These are phyloP conservation scores for Thymelicus acteon DNA, from an alignment of 2,888 invertebrate species.

Conservation along the genomic window DNA sequence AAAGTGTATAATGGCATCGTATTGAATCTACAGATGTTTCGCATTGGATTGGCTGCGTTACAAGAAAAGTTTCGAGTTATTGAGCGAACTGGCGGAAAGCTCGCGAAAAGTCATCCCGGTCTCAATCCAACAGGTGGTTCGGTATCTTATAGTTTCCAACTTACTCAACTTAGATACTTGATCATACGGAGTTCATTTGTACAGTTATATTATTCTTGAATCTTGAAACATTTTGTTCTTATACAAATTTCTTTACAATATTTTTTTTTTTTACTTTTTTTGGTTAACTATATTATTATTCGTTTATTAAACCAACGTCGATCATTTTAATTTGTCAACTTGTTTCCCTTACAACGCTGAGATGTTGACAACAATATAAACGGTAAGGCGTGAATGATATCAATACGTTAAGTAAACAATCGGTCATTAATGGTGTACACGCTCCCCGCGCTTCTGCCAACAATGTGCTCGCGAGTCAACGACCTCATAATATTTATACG, in stretches of 20 bases:
- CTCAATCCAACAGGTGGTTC: conserved; percentile 45
- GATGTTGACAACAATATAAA: not conserved
- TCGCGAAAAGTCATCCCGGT: conserved; percentile 38
- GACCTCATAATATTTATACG: conserved; percentile 35
- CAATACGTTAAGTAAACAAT: conserved; percentile 32
- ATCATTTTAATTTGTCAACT: too few relatives aligned
- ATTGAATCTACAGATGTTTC: conserved; percentile 25
- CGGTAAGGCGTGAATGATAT: not conserved
- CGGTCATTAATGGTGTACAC: conserved; percentile 29
- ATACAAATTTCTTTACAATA: too few relatives aligned
- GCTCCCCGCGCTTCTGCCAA: conserved; percentile 34
- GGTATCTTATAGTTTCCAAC: conserved; percentile 38
- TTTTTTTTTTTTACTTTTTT: too few relatives aligned
- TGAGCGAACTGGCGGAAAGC: conserved; percentile 39
- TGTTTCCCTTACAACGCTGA: too few relatives aligned
- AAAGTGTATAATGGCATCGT: conserved; percentile 28
- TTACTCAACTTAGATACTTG: conserved; percentile 5
- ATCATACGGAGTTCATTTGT: conserved; percentile 7
- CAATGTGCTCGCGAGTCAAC: conserved; percentile 32
- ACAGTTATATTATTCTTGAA: not conserved
- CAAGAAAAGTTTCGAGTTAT: conserved; percentile 44
- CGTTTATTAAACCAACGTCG: too few relatives aligned
- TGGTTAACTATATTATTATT: too few relatives aligned
- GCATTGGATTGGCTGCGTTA: conserved; percentile 44
- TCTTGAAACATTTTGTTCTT: not conserved